These are phyloP conservation scores for Botrylloides violaceus DNA, from an alignment of 23 tunicate species.

Conservation along the genomic window DNA sequence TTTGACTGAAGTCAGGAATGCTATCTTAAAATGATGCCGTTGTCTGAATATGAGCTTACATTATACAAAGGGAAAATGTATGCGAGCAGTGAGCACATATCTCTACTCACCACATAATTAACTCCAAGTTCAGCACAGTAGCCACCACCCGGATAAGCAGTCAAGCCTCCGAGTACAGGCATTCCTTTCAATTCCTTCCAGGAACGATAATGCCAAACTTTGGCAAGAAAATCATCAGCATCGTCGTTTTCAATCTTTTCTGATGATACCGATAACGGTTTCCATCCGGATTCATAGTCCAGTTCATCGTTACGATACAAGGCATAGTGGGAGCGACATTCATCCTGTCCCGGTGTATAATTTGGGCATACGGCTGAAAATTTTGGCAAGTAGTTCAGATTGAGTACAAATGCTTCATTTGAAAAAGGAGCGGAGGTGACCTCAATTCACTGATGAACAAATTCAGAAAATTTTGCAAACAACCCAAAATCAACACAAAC, in stretches of 20 bases:
- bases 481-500: no score
- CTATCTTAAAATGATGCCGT: no score
- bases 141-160: constrained; percentile 85
- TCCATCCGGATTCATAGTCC: constrained; percentile 69
- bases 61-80: no score
- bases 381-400: no score
- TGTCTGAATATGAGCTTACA: no score
- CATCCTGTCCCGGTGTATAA: constrained; percentile 16
- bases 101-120: constrained; percentile 65
- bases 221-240: constrained; percentile 45
- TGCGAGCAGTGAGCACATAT: no score
- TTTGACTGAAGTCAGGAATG: no score
- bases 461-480: no score
- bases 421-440: no score
- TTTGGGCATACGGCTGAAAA: constrained; percentile 60
- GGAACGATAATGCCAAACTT: constrained; percentile 65
- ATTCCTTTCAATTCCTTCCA: constrained; percentile 89
- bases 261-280: background rate
- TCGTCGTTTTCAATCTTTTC: constrained; percentile 29
- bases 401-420: no score
- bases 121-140: constrained; percentile 98
- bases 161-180: constrained; percentile 65
- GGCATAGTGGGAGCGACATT: constrained; percentile 34
- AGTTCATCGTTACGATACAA: constrained; percentile 36
- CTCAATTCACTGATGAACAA: no score